Evolutionary conservation across 2,113 vertebrate species (phyloP).

Genomic region (Anolis carolinensis): DNA sequence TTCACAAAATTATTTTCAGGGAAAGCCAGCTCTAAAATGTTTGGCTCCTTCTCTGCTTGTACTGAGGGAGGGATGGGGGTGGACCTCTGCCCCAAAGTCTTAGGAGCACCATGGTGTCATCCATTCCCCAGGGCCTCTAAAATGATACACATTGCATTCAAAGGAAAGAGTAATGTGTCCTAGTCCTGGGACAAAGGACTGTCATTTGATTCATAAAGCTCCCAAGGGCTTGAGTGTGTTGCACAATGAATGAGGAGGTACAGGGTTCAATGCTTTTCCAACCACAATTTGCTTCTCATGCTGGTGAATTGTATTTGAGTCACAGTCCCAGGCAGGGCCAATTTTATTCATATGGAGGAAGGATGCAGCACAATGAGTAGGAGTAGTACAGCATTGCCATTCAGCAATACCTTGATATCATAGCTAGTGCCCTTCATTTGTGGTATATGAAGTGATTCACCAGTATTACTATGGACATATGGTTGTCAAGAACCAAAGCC

Average conservation of each 20-base stretch:
- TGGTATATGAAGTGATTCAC: slow-evolving; percentile 1
- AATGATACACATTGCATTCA: no score
- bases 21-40: no score
- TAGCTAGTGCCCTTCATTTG: slow-evolving; percentile 14
- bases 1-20: no score
- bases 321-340: background rate
- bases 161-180: no score
- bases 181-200: no score
- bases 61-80: no score
- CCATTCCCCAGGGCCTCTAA: no score
- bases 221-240: no score
- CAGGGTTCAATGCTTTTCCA: fast-evolving
- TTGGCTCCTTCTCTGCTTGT: no score
- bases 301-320: slow-evolving; percentile 10
- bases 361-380: background rate
- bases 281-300: background rate
- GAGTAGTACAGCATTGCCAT: background rate
- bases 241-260: background rate
- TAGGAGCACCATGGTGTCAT: no score
- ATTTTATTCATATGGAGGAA: slow-evolving; percentile 24
- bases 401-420: slow-evolving; percentile 19
- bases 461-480: slow-evolving; percentile 6
- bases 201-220: no score
- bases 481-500: slow-evolving; percentile 43
- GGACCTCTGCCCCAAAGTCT: no score